Evolutionary conservation across 2,113 vertebrate species (phyloP), one percentile per base, ranked within the genome.

Genomic region (Oryzias woworae): DNA sequence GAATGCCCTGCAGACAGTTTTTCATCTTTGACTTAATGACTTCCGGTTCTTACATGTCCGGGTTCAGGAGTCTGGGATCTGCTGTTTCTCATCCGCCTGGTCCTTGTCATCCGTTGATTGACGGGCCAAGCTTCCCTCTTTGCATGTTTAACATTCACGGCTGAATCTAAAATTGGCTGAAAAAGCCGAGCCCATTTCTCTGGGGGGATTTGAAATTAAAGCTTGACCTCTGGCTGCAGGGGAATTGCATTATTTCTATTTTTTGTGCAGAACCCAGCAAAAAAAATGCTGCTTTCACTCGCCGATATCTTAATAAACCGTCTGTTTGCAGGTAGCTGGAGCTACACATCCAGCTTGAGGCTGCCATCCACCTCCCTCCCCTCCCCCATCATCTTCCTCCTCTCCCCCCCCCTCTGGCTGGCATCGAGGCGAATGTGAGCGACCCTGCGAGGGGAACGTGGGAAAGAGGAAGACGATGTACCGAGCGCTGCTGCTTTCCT

Each of bases 401-500:
- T 43, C 48, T 64, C 64, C 55, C 62, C 69, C 26, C 41, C 46
- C 67, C 62, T 62, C 28, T 31, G 5, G 57, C 76, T 62, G 79
- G 82, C 68, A 73, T 71, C 20, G 63, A 84, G 81, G 71, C 58
- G 61, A 69, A 79, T 76, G 73, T 71, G 62, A 71, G 71, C 80
- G 78, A 52, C 57, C 45, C 69, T 61, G 73, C 18, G 28, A 69
- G 66, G 61, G 72, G 82, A 84, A 85, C 81, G 77, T 84, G 84
- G 87, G 73, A 84, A 84, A 73, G 67, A 71, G 71, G 83, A 79
- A 84, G 89, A 89, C 52, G 1, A 92, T 92, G 92, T 86, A 81
- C 84, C 75, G 71, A 67, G 53, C 55, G 31, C 72, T 91, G 57
- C 86, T 92, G 14, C 83, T 92, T 12, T 88, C 81, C 67, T 87